Conservation (phyloP, 2,888 invertebrate species). For the Dusona sp. region DNA sequence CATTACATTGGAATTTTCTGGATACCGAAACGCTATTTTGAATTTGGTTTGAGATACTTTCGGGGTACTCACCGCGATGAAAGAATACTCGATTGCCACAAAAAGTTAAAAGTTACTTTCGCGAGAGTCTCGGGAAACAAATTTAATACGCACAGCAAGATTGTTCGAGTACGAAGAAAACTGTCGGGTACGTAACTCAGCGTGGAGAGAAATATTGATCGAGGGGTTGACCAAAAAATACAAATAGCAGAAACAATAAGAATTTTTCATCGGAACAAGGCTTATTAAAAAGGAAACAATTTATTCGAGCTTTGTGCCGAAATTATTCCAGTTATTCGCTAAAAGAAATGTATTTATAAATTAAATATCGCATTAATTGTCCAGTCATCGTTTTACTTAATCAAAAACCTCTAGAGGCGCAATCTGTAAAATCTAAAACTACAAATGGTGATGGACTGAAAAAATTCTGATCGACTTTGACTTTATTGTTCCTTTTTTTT, state of each 20-base stretch:
- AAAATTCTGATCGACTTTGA: neutral
- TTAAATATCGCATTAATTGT: no score
- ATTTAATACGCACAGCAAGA: constrained; percentile 57
- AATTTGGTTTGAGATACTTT: neutral
- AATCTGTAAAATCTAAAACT: no score
- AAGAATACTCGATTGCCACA: neutral
- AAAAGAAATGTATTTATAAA: no score
- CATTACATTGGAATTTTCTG: neutral
- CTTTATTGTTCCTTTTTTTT: no score
- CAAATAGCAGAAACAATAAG: neutral
- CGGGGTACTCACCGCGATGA: neutral
- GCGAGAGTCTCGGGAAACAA: constrained; percentile 18
- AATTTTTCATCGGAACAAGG: neutral
- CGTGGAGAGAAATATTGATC: constrained; percentile 4
- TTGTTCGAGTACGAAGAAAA: constrained; percentile 8
- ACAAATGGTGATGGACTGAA: neutral
- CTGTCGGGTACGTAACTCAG: neutral
- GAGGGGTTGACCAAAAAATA: constrained; percentile 5
- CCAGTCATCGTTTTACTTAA: no score
- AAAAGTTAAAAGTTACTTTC: neutral
- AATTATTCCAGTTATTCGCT: no score
- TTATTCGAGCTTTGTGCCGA: neutral
- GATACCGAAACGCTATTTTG: constrained; percentile 4
- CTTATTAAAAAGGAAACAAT: neutral
- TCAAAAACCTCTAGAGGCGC: no score